These are phyloP conservation scores for Polypterus bichir DNA, from an alignment of 2,113 vertebrate species.

Conservation along the genomic window DNA sequence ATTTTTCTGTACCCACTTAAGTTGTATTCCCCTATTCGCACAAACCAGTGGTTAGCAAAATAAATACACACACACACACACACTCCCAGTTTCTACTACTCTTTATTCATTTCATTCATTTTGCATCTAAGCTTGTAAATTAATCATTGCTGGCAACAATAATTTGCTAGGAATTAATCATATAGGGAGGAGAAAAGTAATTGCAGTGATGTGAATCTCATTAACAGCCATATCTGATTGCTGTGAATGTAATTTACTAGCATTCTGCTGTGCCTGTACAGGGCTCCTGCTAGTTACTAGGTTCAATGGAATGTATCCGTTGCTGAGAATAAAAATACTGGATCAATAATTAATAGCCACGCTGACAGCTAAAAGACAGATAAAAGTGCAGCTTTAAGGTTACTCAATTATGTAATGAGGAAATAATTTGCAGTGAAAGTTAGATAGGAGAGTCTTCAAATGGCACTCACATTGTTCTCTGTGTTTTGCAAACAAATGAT, in stretches of 20 bases:
- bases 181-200: constrained; percentile 44
- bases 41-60: too few species aligned
- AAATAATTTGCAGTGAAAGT: background rate
- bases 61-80: too few species aligned
- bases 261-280: constrained; percentile 30
- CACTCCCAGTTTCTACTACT: constrained; percentile 25
- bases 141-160: constrained; percentile 56
- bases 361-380: background rate
- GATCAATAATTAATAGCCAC: background rate
- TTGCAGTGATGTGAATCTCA: constrained; percentile 37
- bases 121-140: constrained; percentile 50
- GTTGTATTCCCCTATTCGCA: too few species aligned
- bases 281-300: constrained; percentile 6
- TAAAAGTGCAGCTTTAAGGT: background rate
- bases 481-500: too few species aligned
- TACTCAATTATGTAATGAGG: background rate
- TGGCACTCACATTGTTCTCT: too few species aligned
- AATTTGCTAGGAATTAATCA: constrained; percentile 61
- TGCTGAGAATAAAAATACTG: background rate
- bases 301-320: constrained; percentile 3
- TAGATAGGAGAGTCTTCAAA: background rate
- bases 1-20: too few species aligned
- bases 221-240: constrained; percentile 49
- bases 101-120: constrained; percentile 52
- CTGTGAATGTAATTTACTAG: constrained; percentile 41